Evolutionary conservation across 1,140 invertebrate species (phyloP).

Genomic region (honey bee (Apis mellifera)): Amel_HAv3.1 CM009943.2:8175501-8176000

Average conservation of each 20-base stretch:
- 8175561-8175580: too few species aligned
- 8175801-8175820: constrained; percentile 1
- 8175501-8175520: too few species aligned
- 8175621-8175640: background rate
- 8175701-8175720: constrained; percentile 35
- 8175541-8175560: too few species aligned
- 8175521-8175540: too few species aligned
- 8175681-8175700: background rate
- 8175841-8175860: constrained; percentile 3
- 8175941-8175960: background rate
- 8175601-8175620: too few species aligned
- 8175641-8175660: background rate
- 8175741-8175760: constrained; percentile 11
- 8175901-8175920: background rate
- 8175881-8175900: constrained; percentile 9
- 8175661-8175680: background rate
- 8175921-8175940: background rate
- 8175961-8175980: background rate
- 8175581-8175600: too few species aligned
- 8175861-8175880: too few species aligned
- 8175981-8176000: background rate
- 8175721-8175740: background rate
- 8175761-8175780: background rate
- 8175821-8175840: constrained; percentile 26
- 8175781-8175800: constrained; percentile 48